Evolutionary conservation across 2,888 invertebrate genomes (phyloP), one percentile per base, ranked within the genome.

Genomic region (Phalera bucephala): DNA sequence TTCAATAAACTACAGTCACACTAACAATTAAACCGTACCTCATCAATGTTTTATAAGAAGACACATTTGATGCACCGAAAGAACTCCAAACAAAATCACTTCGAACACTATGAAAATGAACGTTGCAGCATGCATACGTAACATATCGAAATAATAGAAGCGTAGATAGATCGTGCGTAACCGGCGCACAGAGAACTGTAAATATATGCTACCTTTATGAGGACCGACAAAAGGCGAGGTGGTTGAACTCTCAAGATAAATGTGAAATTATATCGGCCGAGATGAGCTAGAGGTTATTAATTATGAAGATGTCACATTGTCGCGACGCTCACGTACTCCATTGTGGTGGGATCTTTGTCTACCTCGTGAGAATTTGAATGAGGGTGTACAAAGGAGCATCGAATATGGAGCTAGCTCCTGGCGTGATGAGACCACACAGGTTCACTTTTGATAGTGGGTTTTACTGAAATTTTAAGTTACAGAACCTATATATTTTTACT

Each of bases 271-370:
- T 88, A 89, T 88, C 82, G 80, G 80, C 73, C 64, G 72, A 80
- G 83, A 88, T 87, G 84, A 83, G 75, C 76, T 80, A 75, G 77
- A 80, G 81, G 88, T 84, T 87, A 89, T 89, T 89, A 89, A 88
- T 88, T 88, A 88, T 85, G 80, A 79, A 83, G 83, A 72, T 81
- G 88, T 83, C 88, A 86, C 77, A 85, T 80, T 82, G 86, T 84
- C 83, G 72, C 73, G 64, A 60, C 75, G 69, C 76, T 80, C 84
- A 84, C 86, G 86, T 82, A 79, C 69, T 40, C 67, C 56, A 80
- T 87, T 87, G 85, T 87, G 59, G 64, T 35, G 33, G 46, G 21
- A 32, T 67, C 72, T 86, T 88, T 87, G 88, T 88, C 80, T 84
- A 54, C 50, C 64, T 73, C 84, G 88, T 88, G 88, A 87, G 87